phyloP scores from a whole-genome alignment of 2,797 vertebrate genomes.

The Megalops cyprinoides region DNA sequence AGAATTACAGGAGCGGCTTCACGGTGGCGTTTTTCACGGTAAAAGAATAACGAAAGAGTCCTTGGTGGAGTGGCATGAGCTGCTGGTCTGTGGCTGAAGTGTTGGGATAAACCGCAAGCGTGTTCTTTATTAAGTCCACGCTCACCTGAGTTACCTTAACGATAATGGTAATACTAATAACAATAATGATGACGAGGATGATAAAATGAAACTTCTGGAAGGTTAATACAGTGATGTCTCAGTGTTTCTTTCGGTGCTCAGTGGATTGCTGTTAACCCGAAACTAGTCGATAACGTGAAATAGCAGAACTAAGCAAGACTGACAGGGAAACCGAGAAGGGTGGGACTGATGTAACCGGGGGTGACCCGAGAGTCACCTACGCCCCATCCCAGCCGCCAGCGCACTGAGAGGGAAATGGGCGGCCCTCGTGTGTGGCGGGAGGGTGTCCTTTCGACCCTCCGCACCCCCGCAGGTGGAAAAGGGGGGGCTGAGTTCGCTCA shows the following conservation, averaged over 20 bases:
- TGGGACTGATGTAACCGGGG: neutral
- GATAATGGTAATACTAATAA: constrained; percentile 10
- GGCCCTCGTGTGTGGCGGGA: neutral
- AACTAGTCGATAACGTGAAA: neutral
- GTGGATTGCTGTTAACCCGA: neutral
- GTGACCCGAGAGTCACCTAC: too few relatives aligned
- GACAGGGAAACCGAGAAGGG: neutral
- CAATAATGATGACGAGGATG: constrained; percentile 42
- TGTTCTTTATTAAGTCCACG: neutral
- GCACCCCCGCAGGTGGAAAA: too few relatives aligned
- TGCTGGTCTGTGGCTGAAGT: neutral
- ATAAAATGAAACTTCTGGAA: constrained; percentile 13
- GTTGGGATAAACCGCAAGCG: neutral
- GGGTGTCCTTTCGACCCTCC: too few relatives aligned
- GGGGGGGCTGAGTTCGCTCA: too few relatives aligned
- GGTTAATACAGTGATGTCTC: neutral
- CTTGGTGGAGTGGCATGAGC: constrained; percentile 42
- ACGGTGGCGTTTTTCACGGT: constrained; percentile 59
- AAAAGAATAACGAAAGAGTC: constrained; percentile 57
- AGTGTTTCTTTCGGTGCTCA: neutral
- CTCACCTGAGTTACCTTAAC: constrained; percentile 9
- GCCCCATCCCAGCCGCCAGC: neutral
- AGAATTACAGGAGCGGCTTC: constrained; percentile 66
- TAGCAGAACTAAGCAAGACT: neutral
- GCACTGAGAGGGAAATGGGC: too few relatives aligned